phyloP scores from a whole-genome alignment of 2,888 invertebrate species.

The Artemia sinica region DNA sequence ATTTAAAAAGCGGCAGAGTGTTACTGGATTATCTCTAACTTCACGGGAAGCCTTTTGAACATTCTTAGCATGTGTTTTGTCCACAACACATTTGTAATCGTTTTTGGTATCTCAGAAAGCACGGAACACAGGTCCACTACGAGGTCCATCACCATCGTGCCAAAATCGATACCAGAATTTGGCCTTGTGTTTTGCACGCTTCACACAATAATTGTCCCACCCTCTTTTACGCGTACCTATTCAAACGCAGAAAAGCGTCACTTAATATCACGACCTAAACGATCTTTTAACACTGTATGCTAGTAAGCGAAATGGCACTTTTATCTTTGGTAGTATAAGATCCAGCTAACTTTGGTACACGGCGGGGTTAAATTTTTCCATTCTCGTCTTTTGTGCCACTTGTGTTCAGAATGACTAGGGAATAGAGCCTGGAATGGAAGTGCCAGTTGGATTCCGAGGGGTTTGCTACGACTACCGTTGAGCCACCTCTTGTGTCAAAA shows the following conservation, averaged over 20 bases:
- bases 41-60: not conserved
- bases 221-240: no score
- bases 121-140: not conserved
- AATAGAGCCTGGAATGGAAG: not conserved
- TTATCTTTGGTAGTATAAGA: no score
- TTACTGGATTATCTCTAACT: not conserved
- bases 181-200: not conserved
- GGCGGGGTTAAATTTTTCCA: no score
- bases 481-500: not conserved
- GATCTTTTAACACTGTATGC: no score
- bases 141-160: not conserved
- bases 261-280: no score
- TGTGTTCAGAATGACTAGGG: no score
- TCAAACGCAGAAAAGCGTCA: no score
- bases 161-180: not conserved
- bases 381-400: no score
- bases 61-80: not conserved
- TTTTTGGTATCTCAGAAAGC: not conserved
- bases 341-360: no score
- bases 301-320: no score
- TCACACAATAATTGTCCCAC: no score
- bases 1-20: not conserved
- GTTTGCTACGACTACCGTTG: not conserved
- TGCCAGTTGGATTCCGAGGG: not conserved
- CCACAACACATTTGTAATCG: not conserved